Base-by-base conservation (phyloP, 2,113 vertebrate genomes). In the Phasianus colchicus region DNA sequence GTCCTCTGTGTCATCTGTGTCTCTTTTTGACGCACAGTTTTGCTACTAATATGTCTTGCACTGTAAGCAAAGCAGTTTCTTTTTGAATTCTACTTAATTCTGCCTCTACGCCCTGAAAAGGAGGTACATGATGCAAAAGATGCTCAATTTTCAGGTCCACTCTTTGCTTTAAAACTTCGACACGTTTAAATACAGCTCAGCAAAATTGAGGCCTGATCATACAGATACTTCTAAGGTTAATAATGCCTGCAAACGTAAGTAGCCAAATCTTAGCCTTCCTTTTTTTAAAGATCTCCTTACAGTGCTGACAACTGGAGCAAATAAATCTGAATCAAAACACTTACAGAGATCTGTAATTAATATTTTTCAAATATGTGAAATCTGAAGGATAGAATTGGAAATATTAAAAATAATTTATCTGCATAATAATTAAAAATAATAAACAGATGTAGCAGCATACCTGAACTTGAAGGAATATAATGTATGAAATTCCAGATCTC, bases 21-120 rank as follows among this genome's bases (percentile, higher is more conserved):
- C 96, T 93, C 90, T 55, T 38, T 92, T 93, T 83, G 94, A 88
- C 38, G 84, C 95, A 86, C 91, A 82, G 73, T 97, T 96, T 75
- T 88, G 85, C 97, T 94, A 97, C 96, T 96, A 97, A 98, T 96
- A 92, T 5, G 96, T 87, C 95, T 96, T 92, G 86, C 94, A 63
- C 96, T 97, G 90, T 96, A 91, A 98, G 95, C 94, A 97, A 97
- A 97, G 93, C 96, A 94, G 38, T 92, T 91, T 89, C 67, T 88
- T 89, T 90, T 79, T 61, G 85, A 86, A n/a, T 38, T 11, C 60
- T 75, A 54, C 72, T 78, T 57, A 64, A 54, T 58, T 4, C 21
- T 66, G 55, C 61, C 25, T 22, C 25, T 38, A 29, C 36, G 25
- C 79, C 63, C 45, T 78, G 74, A 79, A 86, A 50, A 77, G 74